Base-by-base conservation (phyloP, 2,797 vertebrate species). In the Columba guinea region DNA sequence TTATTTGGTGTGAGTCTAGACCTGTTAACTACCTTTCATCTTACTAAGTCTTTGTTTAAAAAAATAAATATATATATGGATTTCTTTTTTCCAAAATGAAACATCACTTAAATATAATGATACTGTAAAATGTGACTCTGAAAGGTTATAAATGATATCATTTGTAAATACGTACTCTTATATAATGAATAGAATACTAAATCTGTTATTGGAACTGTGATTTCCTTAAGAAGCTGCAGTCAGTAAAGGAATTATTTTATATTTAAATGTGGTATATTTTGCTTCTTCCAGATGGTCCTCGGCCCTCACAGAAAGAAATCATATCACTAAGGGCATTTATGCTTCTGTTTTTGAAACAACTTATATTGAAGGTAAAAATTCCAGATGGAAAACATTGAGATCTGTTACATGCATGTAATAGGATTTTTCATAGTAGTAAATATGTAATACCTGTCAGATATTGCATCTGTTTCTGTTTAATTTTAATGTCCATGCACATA, bases 331-430 rank as follows among this genome's bases (percentile, higher is more conserved):
- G 99, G 91, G 99, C 99, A 9, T 99, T 99, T 98, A 99, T 99
- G 99, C 98, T 99, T 39, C 99, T 99, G 95, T 99, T 99, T 98
- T 98, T 99, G 96, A 99, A 99, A 97, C 99, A 99, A 79, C 99
- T 99, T 82, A 99, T 99, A 96, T 96, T 99, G 60, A 99, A 99
- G 99, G 99, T 99, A 98, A 96, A 85, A 16, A 2, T 64, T 93
- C 32, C 34, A 69, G 37, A 82, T 30, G 20, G 24, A 67, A 71
- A 87, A 53, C 11, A 39, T 44, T 52, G 51, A 64, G 37, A n/a
- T 80, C 27, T 84, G 21, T 27, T 64, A 39, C 10, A 12, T 35
- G 12, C 5, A 18, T 56, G 13, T 51, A 26, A 37, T 32, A 44
- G 9, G 30, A 58, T 55, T 19, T 93, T 71, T 71, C 19, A 12